A percentile compares a stretch with the other conserved stretches of the same genome.
These are phyloP conservation scores for Apeltes quadracus DNA, from an alignment of 2,113 vertebrate genomes.

Conservation along the genomic window DNA sequence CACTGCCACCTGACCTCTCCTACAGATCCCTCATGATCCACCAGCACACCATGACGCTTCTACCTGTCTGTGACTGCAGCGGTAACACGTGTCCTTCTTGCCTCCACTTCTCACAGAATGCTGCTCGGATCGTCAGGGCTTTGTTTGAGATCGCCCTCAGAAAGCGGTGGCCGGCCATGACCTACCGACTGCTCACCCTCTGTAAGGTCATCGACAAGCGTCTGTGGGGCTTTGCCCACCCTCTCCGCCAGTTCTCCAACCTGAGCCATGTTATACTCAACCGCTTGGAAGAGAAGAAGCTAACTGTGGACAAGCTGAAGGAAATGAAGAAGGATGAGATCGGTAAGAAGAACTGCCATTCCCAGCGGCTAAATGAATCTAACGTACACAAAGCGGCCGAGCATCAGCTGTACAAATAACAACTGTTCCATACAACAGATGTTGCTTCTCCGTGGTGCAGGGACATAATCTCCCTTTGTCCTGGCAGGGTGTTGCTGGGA, in stretches of 20 bases:
- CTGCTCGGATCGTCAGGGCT: conserved; percentile 94
- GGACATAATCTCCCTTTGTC: neutral
- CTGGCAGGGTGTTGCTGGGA: neutral
- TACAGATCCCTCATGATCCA: conserved; percentile 38
- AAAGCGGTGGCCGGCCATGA: conserved; percentile 97
- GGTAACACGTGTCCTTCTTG: neutral
- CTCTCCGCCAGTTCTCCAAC: conserved; percentile 90
- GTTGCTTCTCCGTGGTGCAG: neutral
- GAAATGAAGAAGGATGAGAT: conserved; percentile 99
- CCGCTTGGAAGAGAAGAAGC: conserved; percentile 92
- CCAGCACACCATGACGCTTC: neutral
- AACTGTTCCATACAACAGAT: neutral
- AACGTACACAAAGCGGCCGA: neutral
- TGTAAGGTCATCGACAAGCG: conserved; percentile 98
- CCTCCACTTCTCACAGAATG: conserved; percentile 82
- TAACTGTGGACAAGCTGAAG: conserved; percentile 94
- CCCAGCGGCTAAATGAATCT: neutral
- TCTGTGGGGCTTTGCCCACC: conserved; percentile 93
- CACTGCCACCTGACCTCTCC: conserved; percentile 33
- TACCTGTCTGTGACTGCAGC: neutral
- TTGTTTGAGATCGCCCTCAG: conserved; percentile 96
- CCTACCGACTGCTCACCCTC: conserved; percentile 92
- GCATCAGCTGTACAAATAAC: neutral
- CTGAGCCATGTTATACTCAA: conserved; percentile 87
- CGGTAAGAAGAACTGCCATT: conserved; percentile 79